Evolutionary conservation across 2,888 invertebrate genomes (phyloP), one percentile per base, ranked within the genome.

Genomic region (Tipula lateralis): DNA sequence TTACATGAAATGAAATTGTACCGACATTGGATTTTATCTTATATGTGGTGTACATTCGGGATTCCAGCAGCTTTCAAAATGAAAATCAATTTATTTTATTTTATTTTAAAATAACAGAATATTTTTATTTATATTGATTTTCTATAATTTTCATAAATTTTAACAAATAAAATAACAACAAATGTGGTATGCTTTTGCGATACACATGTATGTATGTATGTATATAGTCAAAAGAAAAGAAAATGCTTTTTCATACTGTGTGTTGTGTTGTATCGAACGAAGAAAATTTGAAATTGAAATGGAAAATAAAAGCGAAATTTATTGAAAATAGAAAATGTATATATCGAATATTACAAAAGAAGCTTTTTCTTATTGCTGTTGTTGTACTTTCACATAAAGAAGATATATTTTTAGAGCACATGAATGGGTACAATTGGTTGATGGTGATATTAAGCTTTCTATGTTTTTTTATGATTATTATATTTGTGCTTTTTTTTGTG

Each of bases 231-330:
- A 24, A 66, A 66, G 66, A 66, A 66, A 66, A 66, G 66, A 66
- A 66, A 66, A 66, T 24, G 9, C 24, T 50, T n/a, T 50, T 66
- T 24, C 66, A 24, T 66, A 66, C 19, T 24, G 24, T 66, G n/a
- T n/a, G n/a, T n/a, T n/a, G n/a, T 66, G 66, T 66, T 66, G 66
- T 19, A 66, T 66, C 19, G 24, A 66, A 66, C 24, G 66, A 12
- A 66, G 66, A 19, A 66, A 66, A 66, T 66, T 66, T 5, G 24
- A 66, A 66, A 66, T 66, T 66, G 66, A 66, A 66, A 66, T 66
- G 66, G 24, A 66, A 66, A 66, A 66, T 66, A 66, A 66, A 66
- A 66, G 66, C 66, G 66, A 66, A 66, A 66, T 66, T 66, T 66
- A 24, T 66, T 66, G 66, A 66, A 66, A 66, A 66, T 66, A 66